Base-by-base conservation (phyloP, 2,113 vertebrate genomes). In the Paratilapia polleni region DNA sequence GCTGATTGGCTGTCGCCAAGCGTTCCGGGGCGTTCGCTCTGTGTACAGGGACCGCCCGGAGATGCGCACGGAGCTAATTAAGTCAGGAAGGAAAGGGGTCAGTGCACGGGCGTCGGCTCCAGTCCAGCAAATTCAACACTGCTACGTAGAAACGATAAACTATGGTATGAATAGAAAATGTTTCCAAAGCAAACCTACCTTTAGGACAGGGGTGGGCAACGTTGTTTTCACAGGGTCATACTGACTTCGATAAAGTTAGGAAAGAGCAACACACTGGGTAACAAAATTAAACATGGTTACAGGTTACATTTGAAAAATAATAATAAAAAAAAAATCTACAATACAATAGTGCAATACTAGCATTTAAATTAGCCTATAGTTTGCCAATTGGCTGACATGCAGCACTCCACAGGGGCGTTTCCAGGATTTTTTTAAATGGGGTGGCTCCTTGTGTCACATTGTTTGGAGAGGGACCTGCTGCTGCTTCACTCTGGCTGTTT, bases 1-100 rank as follows among this genome's bases (percentile, higher is more conserved):
- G 4, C 59, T 90, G 92, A 95, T 94, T 94, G 94, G 94, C 81
- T 91, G 85, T 52, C 41, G 54, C 66, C 28, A 1, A 24, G 41
- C 15, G 20, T 14, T 7, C 17, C 2, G 6, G 47, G 14, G 77
- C 77, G 88, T 59, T 91, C 26, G 81, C 1, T 90, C 2, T 20
- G 0, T 0, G 2, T 2, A 0, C 8, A 8, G 26, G 61, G 58
- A 56, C 41, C 56, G 76, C 62, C 87, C 89, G 88, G 63, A 47
- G 26, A 20, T 6, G 41, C 26, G 59, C 6, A 10, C 52, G 79
- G 83, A 61, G 74, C 49, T 49, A 61, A 34, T 49, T 60, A 41
- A 47, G 10, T 31, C 15, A 28, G 17, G 28, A 36, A 34, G 36
- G 15, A 57, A 17, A 6, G 3, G 36, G 8, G 66, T 70, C 26